Conservation (phyloP, 35 echinoderm and acorn worm genomes). For the Amphiura filiformis region DNA sequence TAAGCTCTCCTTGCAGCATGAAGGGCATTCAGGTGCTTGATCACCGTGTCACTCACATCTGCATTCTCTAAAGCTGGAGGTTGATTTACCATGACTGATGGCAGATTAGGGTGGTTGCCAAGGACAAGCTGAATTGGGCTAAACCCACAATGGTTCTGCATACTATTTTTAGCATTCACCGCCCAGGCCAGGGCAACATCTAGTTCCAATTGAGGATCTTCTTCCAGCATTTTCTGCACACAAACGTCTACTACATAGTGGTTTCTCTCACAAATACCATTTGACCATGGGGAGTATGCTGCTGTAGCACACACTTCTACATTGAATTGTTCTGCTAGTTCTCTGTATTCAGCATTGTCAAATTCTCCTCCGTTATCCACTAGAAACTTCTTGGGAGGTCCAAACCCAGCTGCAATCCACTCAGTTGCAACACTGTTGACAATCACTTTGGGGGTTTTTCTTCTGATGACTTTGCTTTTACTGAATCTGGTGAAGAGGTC, state of each 20-base stretch:
- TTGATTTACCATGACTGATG: background rate
- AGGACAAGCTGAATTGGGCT: slow-evolving; percentile 19
- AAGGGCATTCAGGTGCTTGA: slow-evolving; percentile 10
- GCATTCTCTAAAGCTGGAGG: background rate
- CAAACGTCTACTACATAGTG: slow-evolving; percentile 18
- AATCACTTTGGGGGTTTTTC: slow-evolving; percentile 25
- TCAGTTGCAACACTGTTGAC: slow-evolving; percentile 40
- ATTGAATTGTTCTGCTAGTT: slow-evolving; percentile 17
- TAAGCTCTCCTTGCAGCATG: background rate
- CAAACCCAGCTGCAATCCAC: slow-evolving; percentile 58
- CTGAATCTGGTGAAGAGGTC: slow-evolving; percentile 40
- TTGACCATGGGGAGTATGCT: slow-evolving; percentile 11
- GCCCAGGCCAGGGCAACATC: slow-evolving; percentile 14
- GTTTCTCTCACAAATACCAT: slow-evolving; percentile 21
- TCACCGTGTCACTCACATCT: background rate
- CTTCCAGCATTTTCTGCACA: slow-evolving; percentile 14
- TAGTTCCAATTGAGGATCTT: background rate
- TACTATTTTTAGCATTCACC: slow-evolving; percentile 26
- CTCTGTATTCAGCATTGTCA: slow-evolving; percentile 47
- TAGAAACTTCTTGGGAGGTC: slow-evolving; percentile 32
- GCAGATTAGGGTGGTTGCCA: background rate
- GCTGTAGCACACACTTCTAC: slow-evolving; percentile 15
- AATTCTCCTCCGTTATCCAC: slow-evolving; percentile 21
- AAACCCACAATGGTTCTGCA: slow-evolving; percentile 16
- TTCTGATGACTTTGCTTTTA: slow-evolving; percentile 39